Evolutionary conservation across 2,797 vertebrate species (phyloP).

Genomic region (Limosa lapponica): DNA sequence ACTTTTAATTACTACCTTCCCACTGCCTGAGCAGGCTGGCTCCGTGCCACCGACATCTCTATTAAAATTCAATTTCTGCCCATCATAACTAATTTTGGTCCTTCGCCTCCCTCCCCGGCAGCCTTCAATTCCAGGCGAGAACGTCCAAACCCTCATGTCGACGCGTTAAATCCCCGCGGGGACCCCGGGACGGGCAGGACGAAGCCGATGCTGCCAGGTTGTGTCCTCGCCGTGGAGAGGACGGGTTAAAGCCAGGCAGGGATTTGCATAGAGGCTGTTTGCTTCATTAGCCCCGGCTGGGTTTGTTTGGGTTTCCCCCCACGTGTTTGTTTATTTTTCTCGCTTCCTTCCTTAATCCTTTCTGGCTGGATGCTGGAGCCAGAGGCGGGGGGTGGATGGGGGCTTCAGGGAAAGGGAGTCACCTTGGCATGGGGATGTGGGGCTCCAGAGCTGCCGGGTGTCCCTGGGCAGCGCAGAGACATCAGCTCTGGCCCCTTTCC

Average conservation of each 20-base stretch:
- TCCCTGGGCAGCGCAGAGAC: background rate
- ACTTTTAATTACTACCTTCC: slow-evolving; percentile 83
- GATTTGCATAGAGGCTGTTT: background rate
- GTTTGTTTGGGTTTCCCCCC: slow-evolving; percentile 38
- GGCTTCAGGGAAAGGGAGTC: background rate
- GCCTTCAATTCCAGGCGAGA: slow-evolving; percentile 59
- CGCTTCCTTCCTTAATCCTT: slow-evolving; percentile 8
- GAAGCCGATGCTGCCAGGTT: background rate
- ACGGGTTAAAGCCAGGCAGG: background rate
- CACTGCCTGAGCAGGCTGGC: slow-evolving; percentile 78
- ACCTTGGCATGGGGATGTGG: background rate
- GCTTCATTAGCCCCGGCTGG: background rate
- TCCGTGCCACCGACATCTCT: slow-evolving; percentile 75
- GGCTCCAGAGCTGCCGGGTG: fast-evolving
- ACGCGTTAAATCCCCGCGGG: background rate
- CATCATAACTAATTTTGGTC: slow-evolving; percentile 74
- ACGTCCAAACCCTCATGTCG: background rate
- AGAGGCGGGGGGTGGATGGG: background rate
- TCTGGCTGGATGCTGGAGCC: background rate
- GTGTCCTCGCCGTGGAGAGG: background rate
- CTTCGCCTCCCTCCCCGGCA: slow-evolving; percentile 38
- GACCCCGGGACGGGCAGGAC: background rate
- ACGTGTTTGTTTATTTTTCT: background rate
- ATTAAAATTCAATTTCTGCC: slow-evolving; percentile 83
- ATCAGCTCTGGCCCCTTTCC: fast-evolving